Evolutionary conservation across 1,140 invertebrate genomes (phyloP), one percentile per base, ranked within the genome.

Genomic region (Orius insidiosus): DNA sequence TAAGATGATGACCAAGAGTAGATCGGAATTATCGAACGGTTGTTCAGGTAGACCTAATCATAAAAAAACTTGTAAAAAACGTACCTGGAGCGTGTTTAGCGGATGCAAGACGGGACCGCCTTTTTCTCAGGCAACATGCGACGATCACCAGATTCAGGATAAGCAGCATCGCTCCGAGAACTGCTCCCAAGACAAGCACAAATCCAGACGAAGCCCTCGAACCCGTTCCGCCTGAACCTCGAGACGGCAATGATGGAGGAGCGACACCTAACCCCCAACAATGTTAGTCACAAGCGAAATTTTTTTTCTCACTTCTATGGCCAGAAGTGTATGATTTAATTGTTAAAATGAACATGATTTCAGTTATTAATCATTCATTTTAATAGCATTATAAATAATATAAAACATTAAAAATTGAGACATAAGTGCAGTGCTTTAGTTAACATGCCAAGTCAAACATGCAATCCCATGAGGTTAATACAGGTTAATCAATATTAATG

Each of bases 81-180:
- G 35, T 34, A 49, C 47, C 47, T 49, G 47, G 24, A 30, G 35
- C 34, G 34, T 42, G 41, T 42, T 49, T 48, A 10, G 47, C 35
- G n/a, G 47, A 35, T 30, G 42, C 47, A n/a, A 45, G 41, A 18
- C 46, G 38, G n/a, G 46, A 40, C 11, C 46, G 61, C 66, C 72
- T 70, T 59, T 78, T 71, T 57, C 83, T 75, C 47, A 92, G 74
- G 66, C 86, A 90, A 65, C 84, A 89, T 45, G 84, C 78, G 51
- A 90, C 83, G 59, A 90, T 69, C 48, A 86, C 72, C 55, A 89
- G 75, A 65, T 89, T 89, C 57, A 88, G 70, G 18, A 80, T 61
- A 18, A 85, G 71, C 41, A 84, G 67, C 33, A 74, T 70, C 38
- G 76, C 72, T 15, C 79, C 80, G 7, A 81, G 71, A 19, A 82